Percentiles rank a stretch among this genome's conserved stretches.
These are phyloP conservation scores for Seira musarum DNA, from an alignment of 2,888 invertebrate species.

Conservation along the genomic window DNA sequence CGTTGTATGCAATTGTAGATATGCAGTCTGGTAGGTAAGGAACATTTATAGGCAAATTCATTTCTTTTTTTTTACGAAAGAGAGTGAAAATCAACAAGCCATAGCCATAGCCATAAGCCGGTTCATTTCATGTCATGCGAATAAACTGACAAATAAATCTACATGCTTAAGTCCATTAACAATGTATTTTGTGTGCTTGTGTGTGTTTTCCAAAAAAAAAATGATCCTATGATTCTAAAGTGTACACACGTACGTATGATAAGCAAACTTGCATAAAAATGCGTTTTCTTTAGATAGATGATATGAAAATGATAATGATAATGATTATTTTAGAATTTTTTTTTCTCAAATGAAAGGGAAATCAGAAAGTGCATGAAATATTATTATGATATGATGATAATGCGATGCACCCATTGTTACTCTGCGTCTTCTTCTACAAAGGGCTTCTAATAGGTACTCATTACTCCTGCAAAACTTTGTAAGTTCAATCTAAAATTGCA, in stretches of 20 bases:
- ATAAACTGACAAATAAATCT: conserved; percentile 39
- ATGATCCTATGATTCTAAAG: conserved; percentile 29
- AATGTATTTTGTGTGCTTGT: conserved; percentile 20
- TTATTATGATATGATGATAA: not conserved
- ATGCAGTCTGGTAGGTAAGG: not conserved
- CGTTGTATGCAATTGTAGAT: conserved; percentile 28
- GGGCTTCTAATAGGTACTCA: conserved; percentile 1
- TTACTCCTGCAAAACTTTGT: too few species aligned
- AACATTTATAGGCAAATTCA: not conserved
- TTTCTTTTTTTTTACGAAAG: not conserved
- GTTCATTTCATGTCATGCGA: conserved; percentile 43
- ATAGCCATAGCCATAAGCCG: conserved; percentile 28
- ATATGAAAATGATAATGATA: conserved; percentile 34
- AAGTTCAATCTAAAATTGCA: too few species aligned
- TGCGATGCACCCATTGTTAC: conserved; percentile 6
- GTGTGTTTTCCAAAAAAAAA: conserved; percentile 25
- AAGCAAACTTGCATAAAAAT: conserved; percentile 6
- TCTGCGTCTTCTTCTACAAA: not conserved
- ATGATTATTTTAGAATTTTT: conserved; percentile 31
- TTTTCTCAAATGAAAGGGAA: conserved; percentile 45
- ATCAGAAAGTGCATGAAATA: conserved; percentile 59
- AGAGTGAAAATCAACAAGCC: conserved; percentile 31
- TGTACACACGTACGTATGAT: conserved; percentile 3
- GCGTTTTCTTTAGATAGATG: not conserved
- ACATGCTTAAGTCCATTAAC: conserved; percentile 46